Evolutionary conservation across 2,888 invertebrate species (phyloP), one percentile per base, ranked within the genome.

Genomic region (Acronicta leporina): DNA sequence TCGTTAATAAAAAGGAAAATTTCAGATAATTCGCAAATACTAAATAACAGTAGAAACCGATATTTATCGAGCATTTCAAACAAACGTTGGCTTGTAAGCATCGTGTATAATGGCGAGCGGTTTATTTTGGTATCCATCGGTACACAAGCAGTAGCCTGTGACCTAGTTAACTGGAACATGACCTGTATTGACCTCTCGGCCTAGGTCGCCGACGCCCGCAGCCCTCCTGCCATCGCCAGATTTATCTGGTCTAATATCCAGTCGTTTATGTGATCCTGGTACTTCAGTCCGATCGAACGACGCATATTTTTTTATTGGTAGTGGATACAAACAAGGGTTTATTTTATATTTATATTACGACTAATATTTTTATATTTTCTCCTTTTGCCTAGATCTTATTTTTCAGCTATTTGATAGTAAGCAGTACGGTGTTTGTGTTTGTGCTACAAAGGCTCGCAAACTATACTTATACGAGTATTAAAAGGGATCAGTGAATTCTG

Each of bases 141-240:
- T 75, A 72, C 62, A 59, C 80, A 81, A 83, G 87, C 86, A 86
- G 85, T 87, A 88, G 88, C 88, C 88, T 89, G 88, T 81, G 92
- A 90, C 93, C 92, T 75, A 91, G 89, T 88, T 92, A 76, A 83
- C 84, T 87, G 80, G 83, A 80, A 63, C 72, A 74, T 84, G 91
- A 90, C 90, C 91, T 80, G 82, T 54, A 87, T 84, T 90, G 92
- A 92, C 93, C 92, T 84, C 89, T 75, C 84, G 85, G 84, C 90
- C 88, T 89, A 86, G 92, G 92, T 89, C 91, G 72, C 66, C 78
- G 77, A 62, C 67, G 56, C 63, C 73, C 74, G 70, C 69, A 58
- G 62, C 76, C 77, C 78, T 73, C 76, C 63, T 72, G 70, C 70
- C 60, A 55, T 60, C 55, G 66, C 59, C 64, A 72, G 73, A 81